Evolutionary conservation across 2,797 vertebrate species (phyloP), one percentile per base, ranked within the genome.

Genomic region (Cygnus olor): DNA sequence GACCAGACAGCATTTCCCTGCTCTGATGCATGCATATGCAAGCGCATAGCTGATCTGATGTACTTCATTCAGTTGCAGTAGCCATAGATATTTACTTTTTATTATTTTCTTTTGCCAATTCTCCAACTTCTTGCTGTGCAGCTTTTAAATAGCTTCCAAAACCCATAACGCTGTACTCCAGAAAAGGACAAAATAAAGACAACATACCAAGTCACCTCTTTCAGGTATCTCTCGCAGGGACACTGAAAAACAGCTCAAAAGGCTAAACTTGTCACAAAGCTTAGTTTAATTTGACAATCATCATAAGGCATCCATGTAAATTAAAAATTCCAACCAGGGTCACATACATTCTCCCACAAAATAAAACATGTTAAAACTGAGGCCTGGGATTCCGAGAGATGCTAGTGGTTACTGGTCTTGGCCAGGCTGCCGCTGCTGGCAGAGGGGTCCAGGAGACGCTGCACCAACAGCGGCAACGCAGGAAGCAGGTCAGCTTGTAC

Each of bases 291-390:
- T 93, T 91, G 94, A 97, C 92, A 95, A 69, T 95, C 94, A 96
- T 95, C 93, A 57, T 97, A 97, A 97, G 97, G 97, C 97, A 97
- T 96, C 77, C 88, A 93, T 86, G 95, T 96, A 93, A 93, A 94
- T 97, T 96, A 96, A 96, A 95, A 94, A 94, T 92, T 94, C 78
- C 94, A 92, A 91, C 66, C 82, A 87, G 90, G 85, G 87, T 96
- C 89, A 85, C 82, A 94, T 91, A 97, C 73, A 91, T 96, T 95
- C 92, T 96, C 90, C 94, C 82, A 89, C 76, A 85, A 96, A 94
- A 94, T 74, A 96, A 92, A 90, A 80, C 1, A 2, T 80, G 71
- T 73, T 95, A 91, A 86, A 96, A 94, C 18, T 15, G 69, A 95
- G 88, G 89, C 81, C 80, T 21, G 32, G 89, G 81, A 91, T 82